Evolutionary conservation across 1,140 invertebrate genomes (phyloP), one percentile per base, ranked within the genome.

Genomic region (Procambarus clarkii): DNA sequence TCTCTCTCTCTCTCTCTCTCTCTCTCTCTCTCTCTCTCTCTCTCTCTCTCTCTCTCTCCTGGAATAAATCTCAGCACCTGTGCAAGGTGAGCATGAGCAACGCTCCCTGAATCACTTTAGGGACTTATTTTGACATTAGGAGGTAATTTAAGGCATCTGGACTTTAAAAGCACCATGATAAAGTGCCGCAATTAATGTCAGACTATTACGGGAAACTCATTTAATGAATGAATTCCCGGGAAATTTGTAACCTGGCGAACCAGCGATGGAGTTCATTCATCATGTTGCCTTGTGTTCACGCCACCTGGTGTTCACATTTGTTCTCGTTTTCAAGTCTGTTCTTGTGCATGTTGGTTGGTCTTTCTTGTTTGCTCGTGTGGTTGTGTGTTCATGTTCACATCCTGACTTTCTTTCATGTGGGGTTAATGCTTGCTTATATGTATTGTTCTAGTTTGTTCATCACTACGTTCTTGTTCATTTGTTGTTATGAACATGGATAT

Each of bases 121-220:
- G 58, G 86, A 80, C 86, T 88, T 88, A 87, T 76, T 88, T 88
- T 88, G 86, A 88, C 86, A 88, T 81, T 48, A 58, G 60, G 86
- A 60, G 78, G 86, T 88, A 88, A 88, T 88, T 88, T 88, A 88
- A 88, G 60, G 86, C 78, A 88, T 79, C 60, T 64, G 76, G 78
- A 81, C 79, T 88, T 88, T 88, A 88, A 88, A 88, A 88, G 78
- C 78, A 88, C 64, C 44, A 81, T 88, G 86, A 88, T 81, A 60
- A 81, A 88, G 78, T 50, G 44, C 44, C 34, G 86, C 78, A 88
- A 88, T 88, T 88, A 88, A 64, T 74, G 86, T 88, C 77, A 80
- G 60, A 34, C 78, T 81, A 69, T 88, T 88, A 88, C 80, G 86
- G 86, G 44, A 80, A 88, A 81, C 79, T 88, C 58, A 80, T 71